Evolutionary conservation across 1,140 invertebrate species (phyloP).

Genomic region (Zaprionus vittiger): DNA sequence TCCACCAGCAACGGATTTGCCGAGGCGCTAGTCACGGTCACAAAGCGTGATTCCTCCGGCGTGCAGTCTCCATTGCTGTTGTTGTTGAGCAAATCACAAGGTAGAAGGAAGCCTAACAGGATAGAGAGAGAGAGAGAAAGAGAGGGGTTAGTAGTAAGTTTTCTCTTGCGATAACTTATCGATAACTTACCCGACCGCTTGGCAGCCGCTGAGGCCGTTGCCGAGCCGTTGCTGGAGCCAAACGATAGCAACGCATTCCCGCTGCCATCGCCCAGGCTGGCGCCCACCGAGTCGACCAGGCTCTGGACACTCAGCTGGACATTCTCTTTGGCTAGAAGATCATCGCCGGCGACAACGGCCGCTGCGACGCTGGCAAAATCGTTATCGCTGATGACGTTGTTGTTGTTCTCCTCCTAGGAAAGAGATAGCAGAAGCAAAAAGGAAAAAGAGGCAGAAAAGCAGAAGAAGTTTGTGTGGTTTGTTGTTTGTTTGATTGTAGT

Average conservation of each 20-base stretch:
- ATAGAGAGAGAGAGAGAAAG: neutral
- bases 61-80: constrained; percentile 55
- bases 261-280: constrained; percentile 58
- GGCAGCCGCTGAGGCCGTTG: constrained; percentile 42
- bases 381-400: constrained; percentile 69
- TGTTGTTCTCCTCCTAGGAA: constrained; percentile 81
- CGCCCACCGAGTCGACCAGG: constrained; percentile 66
- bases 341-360: constrained; percentile 64
- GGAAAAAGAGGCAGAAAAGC: constrained; percentile 20
- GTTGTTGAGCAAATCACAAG: constrained; percentile 66
- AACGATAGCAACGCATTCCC: constrained; percentile 54
- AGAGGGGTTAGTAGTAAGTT: neutral
- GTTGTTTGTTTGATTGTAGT: constrained; percentile 13
- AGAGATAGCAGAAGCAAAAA: constrained; percentile 44
- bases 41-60: constrained; percentile 71
- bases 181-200: constrained; percentile 33
- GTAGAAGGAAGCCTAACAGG: constrained; percentile 41
- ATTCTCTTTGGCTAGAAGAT: constrained; percentile 72
- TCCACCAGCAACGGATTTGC: constrained; percentile 81
- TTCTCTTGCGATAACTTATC: neutral
- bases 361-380: constrained; percentile 71
- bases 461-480: constrained; percentile 28
- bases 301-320: constrained; percentile 66
- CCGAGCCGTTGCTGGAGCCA: constrained; percentile 40
- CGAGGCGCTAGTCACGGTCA: constrained; percentile 73